Conservation (phyloP, 2,797 vertebrate species). For the Dendrocincla tyrannina region DNA sequence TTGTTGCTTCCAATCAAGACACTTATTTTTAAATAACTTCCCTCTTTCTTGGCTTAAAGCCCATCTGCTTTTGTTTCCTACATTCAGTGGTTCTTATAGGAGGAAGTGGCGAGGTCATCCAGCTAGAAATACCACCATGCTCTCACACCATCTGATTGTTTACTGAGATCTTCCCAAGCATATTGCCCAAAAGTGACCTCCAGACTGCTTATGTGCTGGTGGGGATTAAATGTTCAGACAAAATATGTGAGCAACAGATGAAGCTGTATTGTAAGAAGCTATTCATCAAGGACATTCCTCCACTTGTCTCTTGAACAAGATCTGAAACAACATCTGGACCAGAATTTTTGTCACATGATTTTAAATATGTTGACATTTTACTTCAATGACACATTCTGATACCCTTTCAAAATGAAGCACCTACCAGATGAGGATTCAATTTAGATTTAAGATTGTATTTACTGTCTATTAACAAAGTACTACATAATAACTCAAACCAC, state of each 20-base stretch:
- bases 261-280: neutral
- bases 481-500: conserved; percentile 50
- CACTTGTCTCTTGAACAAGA: conserved; percentile 25
- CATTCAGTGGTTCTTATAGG: neutral
- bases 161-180: neutral
- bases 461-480: conserved; percentile 46
- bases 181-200: conserved; percentile 19
- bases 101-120: conserved; percentile 24
- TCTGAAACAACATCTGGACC: conserved; percentile 32
- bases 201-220: neutral
- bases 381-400: conserved; percentile 25
- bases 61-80: neutral
- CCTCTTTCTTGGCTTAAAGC: neutral
- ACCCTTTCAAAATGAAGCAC: conserved; percentile 40
- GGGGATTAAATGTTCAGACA: conserved; percentile 33
- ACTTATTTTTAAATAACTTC: neutral
- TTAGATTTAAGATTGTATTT: conserved; percentile 38
- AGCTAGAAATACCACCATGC: neutral
- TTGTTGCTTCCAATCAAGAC: neutral
- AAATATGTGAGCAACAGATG: conserved; percentile 20
- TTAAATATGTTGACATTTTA: conserved; percentile 19
- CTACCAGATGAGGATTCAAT: conserved; percentile 46
- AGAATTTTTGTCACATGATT: conserved; percentile 26
- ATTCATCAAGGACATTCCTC: conserved; percentile 36
- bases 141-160: conserved; percentile 15